Percentiles rank a stretch among this genome's conserved stretches.
Conservation (phyloP, 1,140 invertebrate species). For the Diploscapter pachys region DNA sequence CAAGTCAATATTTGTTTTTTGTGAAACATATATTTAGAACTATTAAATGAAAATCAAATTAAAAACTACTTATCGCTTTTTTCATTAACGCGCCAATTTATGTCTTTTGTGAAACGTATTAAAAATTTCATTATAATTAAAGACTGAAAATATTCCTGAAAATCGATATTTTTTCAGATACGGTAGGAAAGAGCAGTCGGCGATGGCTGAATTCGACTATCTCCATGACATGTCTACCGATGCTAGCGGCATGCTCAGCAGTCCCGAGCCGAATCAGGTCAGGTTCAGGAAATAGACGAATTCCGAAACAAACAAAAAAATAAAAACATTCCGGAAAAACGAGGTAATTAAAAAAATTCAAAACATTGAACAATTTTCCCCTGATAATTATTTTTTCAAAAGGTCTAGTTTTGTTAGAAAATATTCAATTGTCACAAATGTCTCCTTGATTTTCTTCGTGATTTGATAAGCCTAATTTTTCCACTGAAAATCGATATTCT, state of each 20-base stretch:
- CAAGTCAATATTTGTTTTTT: background rate
- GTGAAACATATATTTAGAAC: no score
- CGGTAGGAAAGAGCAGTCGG: conserved; percentile 17
- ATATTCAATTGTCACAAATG: no score
- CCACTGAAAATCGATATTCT: no score
- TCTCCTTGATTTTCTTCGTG: no score
- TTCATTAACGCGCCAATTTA: background rate
- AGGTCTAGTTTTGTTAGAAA: no score
- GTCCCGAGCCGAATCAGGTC: conserved; percentile 1
- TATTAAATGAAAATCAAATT: background rate
- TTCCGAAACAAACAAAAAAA: no score
- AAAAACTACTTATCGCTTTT: background rate
- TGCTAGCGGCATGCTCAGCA: conserved; percentile 14
- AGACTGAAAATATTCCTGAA: background rate
- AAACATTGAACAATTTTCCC: no score
- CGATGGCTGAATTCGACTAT: conserved; percentile 20
- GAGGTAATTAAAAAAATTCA: no score
- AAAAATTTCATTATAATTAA: background rate
- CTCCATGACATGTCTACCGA: conserved; percentile 23
- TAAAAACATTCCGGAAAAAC: no score
- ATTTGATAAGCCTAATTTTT: no score
- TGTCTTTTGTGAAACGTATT: conserved; percentile 1
- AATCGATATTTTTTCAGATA: conserved; percentile 17
- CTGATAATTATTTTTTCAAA: no score
- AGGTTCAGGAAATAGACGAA: no score